Base-by-base conservation (phyloP, 2,797 vertebrate genomes). In the Melanitta fusca region DNA sequence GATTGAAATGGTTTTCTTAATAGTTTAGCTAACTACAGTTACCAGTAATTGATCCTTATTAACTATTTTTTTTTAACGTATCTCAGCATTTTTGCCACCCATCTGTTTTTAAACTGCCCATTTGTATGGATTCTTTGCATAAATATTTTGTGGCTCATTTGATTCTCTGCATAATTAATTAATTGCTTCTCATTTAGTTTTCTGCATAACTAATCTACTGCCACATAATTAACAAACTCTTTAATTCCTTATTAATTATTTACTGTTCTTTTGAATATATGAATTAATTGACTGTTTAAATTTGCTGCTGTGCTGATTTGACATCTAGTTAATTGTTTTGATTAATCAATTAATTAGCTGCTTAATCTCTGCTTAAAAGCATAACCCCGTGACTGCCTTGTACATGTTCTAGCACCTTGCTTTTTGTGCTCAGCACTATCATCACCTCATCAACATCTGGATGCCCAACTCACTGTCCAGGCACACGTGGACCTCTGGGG, bases 91-190 rank as follows among this genome's bases (percentile, higher is more conserved):
- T 96, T 92, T 92, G 87, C 79, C 73, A 82, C 74, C 94, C 91
- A 86, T 96, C 87, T 96, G 84, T 61, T 95, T 95, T 93, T 83
- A 64, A 89, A 95, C 90, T 96, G 95, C 79, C 91, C 96, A 56
- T 94, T 95, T 96, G 58, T 92, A 75, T 89, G 75, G 78, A 74
- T 95, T 96, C 91, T 86, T 88, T 86, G 53, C 87, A 78, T 95
- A 97, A 96, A 92, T 95, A 92, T 96, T 94, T 96, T 91, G 91
- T 97, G 91, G 91, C 89, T 97, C 95, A 88, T 97, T 97, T 96
- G 92, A 91, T 86, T 96, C 79, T 96, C 65, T 94, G 88, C 94
- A 95, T 97, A 96, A 96, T 97, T 95, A 96, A 95, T 94, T 95
- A 97, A 96, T 96, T 93, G 91, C 94, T 92, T 94, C 91, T 96